Base-by-base conservation (phyloP, 1,140 invertebrate genomes). In the Mamestra configurata region DNA sequence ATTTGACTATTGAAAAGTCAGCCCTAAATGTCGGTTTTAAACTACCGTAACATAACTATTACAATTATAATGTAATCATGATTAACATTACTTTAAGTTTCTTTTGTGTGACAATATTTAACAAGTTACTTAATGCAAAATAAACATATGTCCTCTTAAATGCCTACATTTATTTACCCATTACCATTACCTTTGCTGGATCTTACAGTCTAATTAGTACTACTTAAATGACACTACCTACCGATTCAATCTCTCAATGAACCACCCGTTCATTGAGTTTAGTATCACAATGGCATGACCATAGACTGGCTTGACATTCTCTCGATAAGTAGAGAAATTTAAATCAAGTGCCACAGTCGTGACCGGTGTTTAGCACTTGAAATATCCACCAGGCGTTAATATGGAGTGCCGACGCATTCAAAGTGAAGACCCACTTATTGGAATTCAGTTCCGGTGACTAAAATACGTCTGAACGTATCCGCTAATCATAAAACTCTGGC, bases 251-350 rank as follows among this genome's bases (percentile, higher is more conserved):
- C 51, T 55, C 5, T 22, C 51, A 55, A 55, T 11, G 18, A 57
- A 57, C 27, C 10, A 13, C 22, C 53, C 22, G 13, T 57, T 57
- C 53, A 57, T 57, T 57, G 13, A 27, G 10, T 0, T 27, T 15
- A 57, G 22, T 57, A 27, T 57, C 2, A 57, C 53, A 53, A 22
- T 53, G 53, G 27, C 13, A 49, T 49, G 11, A n/a, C n/a, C n/a
- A n/a, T n/a, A n/a, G n/a, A n/a, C n/a, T 53, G 53, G 27, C 13
- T n/a, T 49, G 11, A 49, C 43, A n/a, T 20, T 64, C 11, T 40
- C 10, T 66, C 35, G 10, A 40, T 22, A 64, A 66, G 35, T 66
- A 66, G 35, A 40, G 61, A 40, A 66, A 66, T 66, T 66, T 40
- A 13, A 66, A 66, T 40, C 18, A 40, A 66, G 61, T 66, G 61